These are phyloP conservation scores for Centropyge bicolor DNA, from an alignment of 2,797 vertebrate genomes.

Conservation along the genomic window DNA sequence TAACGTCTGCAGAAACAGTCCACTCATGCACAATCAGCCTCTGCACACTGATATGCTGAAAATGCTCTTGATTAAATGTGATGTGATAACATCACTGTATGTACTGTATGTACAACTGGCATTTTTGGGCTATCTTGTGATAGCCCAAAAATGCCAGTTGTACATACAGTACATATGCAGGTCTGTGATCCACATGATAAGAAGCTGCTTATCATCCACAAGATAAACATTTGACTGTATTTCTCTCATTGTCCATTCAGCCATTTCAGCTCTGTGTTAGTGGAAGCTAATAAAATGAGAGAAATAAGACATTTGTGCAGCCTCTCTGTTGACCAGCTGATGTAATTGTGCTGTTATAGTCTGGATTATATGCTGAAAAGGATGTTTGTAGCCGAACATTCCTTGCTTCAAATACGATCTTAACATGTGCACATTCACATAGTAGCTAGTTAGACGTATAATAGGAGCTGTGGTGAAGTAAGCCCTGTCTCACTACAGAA, in stretches of 20 bases:
- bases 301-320: not conserved
- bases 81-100: conserved; percentile 46
- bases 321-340: not conserved
- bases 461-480: not conserved
- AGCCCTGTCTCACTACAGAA: not conserved
- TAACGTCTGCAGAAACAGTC: conserved; percentile 60
- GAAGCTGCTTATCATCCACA: conserved; percentile 18
- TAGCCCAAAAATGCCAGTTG: not conserved
- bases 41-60: conserved; percentile 50
- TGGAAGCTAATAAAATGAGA: not conserved
- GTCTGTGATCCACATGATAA: conserved; percentile 2
- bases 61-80: conserved; percentile 45
- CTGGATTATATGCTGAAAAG: not conserved
- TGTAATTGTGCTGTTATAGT: not conserved
- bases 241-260: not conserved
- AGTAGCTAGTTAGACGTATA: no score
- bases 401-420: not conserved
- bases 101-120: no score
- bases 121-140: no score
- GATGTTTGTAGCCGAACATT: not conserved
- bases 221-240: not conserved
- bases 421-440: not conserved
- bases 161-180: not conserved
- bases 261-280: not conserved
- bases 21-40: conserved; percentile 34